Percentiles rank a stretch among this genome's conserved stretches.
Conservation (phyloP, 2,888 invertebrate genomes). For the Sericinus montela region DNA sequence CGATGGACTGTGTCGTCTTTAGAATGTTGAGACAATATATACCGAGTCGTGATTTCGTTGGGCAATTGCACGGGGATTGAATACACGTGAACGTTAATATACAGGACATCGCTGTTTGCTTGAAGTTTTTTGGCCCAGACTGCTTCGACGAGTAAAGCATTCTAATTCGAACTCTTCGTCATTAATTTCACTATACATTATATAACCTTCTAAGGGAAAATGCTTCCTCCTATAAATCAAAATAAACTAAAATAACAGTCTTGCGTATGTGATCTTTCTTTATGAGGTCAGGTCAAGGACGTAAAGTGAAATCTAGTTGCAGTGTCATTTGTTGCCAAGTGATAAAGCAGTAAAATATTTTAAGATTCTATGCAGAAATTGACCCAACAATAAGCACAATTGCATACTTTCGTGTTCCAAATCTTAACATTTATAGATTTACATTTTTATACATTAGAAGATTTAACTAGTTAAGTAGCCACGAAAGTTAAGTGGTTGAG, state of each 20-base stretch:
- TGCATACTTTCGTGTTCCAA: constrained; percentile 3
- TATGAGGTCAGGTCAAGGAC: constrained; percentile 32
- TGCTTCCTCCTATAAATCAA: constrained; percentile 8
- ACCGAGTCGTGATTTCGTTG: constrained; percentile 53
- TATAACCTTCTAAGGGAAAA: constrained; percentile 51
- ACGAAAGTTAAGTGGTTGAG: too few species aligned
- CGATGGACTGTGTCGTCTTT: constrained; percentile 63
- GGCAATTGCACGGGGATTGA: constrained; percentile 45
- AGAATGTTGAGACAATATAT: constrained; percentile 64
- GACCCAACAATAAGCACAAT: constrained; percentile 8
- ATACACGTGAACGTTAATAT: constrained; percentile 50
- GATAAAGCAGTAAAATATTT: constrained; percentile 11
- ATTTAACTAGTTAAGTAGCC: too few species aligned
- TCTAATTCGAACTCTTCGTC: constrained; percentile 67
- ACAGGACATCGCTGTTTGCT: constrained; percentile 61
- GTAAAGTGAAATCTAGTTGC: constrained; percentile 28
- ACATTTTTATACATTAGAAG: too few species aligned
- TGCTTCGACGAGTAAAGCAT: constrained; percentile 54
- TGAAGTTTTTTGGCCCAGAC: constrained; percentile 67
- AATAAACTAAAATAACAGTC: background rate
- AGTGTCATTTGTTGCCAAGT: constrained; percentile 22
- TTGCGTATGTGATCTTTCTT: constrained; percentile 5
- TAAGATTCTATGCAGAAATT: constrained; percentile 15
- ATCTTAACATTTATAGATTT: too few species aligned
- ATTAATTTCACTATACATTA: constrained; percentile 67